Conservation (phyloP, 2,113 vertebrate genomes). For the Chlorocebus sabaeus region DNA sequence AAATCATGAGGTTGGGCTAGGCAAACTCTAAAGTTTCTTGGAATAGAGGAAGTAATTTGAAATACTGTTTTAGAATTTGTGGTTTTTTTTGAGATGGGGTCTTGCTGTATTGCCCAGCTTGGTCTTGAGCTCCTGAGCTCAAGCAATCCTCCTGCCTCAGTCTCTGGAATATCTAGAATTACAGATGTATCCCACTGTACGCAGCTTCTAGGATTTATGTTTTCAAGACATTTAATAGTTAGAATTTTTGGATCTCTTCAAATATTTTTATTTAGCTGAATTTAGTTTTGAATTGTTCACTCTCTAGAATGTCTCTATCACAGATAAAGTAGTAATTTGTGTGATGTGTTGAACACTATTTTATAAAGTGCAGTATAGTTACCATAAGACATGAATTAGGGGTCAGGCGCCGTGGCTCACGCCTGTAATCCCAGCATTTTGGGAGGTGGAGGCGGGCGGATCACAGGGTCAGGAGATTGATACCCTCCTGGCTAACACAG, state of each 20-base stretch:
- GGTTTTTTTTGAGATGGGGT: background rate
- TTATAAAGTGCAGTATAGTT: background rate
- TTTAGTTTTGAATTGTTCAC: background rate
- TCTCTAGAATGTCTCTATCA: background rate
- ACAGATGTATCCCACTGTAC: background rate
- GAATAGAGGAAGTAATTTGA: background rate
- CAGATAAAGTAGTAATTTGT: background rate
- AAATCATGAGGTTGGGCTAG: background rate
- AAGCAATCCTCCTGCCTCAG: background rate
- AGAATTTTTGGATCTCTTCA: background rate
- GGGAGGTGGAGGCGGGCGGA: too few species aligned
- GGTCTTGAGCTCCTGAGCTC: background rate
- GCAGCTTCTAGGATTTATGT: background rate
- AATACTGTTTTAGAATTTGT: background rate
- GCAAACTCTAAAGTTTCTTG: background rate
- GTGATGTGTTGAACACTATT: background rate
- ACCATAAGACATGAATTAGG: background rate
- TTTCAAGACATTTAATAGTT: background rate
- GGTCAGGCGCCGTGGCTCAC: too few species aligned
- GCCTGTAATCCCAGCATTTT: too few species aligned
- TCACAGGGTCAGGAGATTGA: too few species aligned
- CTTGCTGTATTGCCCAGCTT: background rate
- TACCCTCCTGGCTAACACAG: too few species aligned
- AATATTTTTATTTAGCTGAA: background rate
- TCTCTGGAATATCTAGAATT: background rate